Base-by-base conservation (phyloP, 2,797 vertebrate species). In the Alauda arvensis region DNA sequence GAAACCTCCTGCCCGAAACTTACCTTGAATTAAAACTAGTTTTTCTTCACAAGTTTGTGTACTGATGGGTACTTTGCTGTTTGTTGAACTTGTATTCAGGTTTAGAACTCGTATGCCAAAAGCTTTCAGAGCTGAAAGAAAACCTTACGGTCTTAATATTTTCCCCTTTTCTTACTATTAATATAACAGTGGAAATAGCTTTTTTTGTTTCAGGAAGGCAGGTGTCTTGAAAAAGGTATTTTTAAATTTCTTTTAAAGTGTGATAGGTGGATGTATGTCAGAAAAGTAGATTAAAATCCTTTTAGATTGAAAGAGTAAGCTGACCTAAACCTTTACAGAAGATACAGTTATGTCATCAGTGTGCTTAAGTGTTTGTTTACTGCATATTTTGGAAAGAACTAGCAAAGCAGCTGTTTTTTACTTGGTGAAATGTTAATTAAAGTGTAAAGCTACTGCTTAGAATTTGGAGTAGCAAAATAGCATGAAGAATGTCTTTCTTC, bases 401-500 rank as follows among this genome's bases (percentile, higher is more conserved):
- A 42, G 10, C 46, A 2, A 69, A 37, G 77, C 42, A 52, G 21
- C 25, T 46, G 39, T 0, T 51, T 87, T 61, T 90, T 45, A 74
- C 17, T 68, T 71, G 9, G 9, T 55, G 43, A 62, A 70, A 84
- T 46, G 20, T 61, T 61, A 66, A n/a, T 59, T 51, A 5, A 89
- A 79, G 20, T n/a, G 49, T 85, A 33, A 80, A 86, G 28, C 43
- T 2, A 49, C 25, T 46, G 16, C 12, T 75, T 69, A 48, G 72
- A 77, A 71, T 81, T 56, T 39, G 46, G 2, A 68, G 19, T 48
- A 80, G 62, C 65, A 80, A 74, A 83, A 61, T 43, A 87, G 17
- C 37, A 37, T 92, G 77, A 96, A 83, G 19, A 77, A 37, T 93
- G 43, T 96, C 62, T 84, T 31, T 93, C 85, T 96, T 94, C 29